phyloP scores from a whole-genome alignment of 2,113 vertebrate genomes.

The Gulo gulo region DNA sequence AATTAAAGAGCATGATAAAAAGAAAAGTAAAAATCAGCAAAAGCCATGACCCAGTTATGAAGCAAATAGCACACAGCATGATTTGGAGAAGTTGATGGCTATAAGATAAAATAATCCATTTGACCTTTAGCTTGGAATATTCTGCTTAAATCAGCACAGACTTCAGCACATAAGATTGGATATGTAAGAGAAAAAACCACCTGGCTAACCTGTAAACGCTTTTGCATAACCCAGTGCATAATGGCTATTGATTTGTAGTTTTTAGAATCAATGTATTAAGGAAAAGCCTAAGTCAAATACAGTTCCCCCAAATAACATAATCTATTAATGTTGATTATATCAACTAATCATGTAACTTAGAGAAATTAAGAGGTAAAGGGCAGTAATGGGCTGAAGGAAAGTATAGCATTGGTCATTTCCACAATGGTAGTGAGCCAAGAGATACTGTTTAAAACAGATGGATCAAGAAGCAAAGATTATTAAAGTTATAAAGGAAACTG shows the following conservation, averaged over 20 bases:
- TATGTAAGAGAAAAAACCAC: background rate
- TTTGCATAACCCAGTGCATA: background rate
- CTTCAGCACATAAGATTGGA: background rate
- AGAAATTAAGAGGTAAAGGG: background rate
- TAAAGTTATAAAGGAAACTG: background rate
- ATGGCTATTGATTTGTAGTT: background rate
- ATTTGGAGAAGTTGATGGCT: background rate
- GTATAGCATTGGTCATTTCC: background rate
- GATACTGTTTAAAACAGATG: background rate
- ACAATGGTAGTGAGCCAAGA: background rate
- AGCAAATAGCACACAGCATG: background rate
- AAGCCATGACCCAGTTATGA: background rate
- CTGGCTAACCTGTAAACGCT: background rate
- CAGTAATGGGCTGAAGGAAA: background rate
- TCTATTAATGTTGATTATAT: background rate
- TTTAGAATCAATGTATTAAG: background rate
- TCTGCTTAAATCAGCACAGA: background rate
- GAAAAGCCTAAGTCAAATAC: background rate
- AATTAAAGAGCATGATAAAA: background rate
- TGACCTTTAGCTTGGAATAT: background rate
- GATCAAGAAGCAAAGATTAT: conserved; percentile 2
- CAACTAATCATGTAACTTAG: background rate
- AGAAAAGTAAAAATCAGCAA: conserved; percentile 5
- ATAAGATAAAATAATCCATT: background rate
- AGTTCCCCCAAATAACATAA: background rate